phyloP scores from a whole-genome alignment of 2,888 invertebrate species.

The Nysson spinosus region DNA sequence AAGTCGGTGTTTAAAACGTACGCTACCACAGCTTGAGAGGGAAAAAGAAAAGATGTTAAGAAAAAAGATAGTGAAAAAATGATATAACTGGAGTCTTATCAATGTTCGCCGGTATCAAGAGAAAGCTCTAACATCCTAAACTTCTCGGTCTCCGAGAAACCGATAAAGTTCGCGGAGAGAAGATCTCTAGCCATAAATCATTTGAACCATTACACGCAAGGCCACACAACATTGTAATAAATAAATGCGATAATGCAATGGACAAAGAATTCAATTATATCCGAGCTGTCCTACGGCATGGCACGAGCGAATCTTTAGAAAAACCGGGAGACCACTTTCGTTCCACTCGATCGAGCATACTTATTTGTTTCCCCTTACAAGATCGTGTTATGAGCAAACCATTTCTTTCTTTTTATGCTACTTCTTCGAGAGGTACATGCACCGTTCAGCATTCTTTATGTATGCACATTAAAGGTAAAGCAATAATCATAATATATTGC shows the following conservation, averaged over 20 bases:
- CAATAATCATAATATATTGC: too few relatives aligned
- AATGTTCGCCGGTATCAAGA: conserved; percentile 3
- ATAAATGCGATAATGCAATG: conserved; percentile 29
- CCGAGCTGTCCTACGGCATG: not conserved
- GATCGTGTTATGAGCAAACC: too few relatives aligned
- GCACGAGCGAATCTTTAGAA: not conserved
- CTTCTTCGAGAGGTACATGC: too few relatives aligned
- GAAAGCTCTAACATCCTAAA: conserved; percentile 10
- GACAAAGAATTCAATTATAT: conserved; percentile 41
- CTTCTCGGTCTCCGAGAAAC: not conserved
- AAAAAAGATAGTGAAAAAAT: not conserved
- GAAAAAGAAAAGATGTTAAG: not conserved
- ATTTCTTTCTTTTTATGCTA: too few relatives aligned
- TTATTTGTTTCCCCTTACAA: too few relatives aligned
- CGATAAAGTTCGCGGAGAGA: conserved; percentile 14
- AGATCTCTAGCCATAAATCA: too few relatives aligned
- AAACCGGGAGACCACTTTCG: not conserved
- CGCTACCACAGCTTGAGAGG: too few relatives aligned
- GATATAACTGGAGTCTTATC: not conserved
- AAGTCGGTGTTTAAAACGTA: not conserved
- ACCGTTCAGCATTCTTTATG: too few relatives aligned
- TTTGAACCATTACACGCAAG: conserved; percentile 10
- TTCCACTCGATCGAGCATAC: too few relatives aligned
- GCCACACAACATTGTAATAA: conserved; percentile 11
- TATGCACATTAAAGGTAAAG: too few relatives aligned